Conservation (phyloP, 2,888 invertebrate genomes). For the Drosophila pseudotakahashii region DNA sequence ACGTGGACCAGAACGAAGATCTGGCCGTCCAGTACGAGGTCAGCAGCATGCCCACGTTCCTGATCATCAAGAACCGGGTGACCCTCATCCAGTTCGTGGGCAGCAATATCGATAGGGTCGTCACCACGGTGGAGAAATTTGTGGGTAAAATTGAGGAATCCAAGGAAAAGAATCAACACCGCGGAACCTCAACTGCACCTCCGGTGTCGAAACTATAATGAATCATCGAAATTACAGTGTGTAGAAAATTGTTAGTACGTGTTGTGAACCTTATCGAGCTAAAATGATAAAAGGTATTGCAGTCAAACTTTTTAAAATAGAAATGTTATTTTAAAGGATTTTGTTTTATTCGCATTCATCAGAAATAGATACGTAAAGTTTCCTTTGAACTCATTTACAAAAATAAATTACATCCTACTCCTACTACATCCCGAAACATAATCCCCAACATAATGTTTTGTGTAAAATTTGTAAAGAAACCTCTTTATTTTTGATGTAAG, state of each 20-base stretch:
- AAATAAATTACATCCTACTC: too few species aligned
- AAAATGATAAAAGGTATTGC: too few species aligned
- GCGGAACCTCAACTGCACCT: not conserved
- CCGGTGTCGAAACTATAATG: not conserved
- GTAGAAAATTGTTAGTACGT: not conserved
- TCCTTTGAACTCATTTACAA: too few species aligned
- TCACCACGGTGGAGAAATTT: conserved; percentile 52
- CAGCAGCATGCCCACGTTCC: conserved; percentile 94
- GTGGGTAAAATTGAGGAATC: conserved; percentile 55
- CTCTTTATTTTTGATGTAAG: too few species aligned
- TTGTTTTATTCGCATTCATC: too few species aligned
- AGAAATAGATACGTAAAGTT: too few species aligned
- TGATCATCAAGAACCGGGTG: conserved; percentile 90
- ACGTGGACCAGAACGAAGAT: conserved; percentile 94
- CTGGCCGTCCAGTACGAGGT: conserved; percentile 90
- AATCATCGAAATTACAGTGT: not conserved
- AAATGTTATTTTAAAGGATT: too few species aligned
- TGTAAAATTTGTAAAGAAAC: too few species aligned
- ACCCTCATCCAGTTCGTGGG: conserved; percentile 90
- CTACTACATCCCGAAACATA: too few species aligned
- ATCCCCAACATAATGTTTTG: too few species aligned
- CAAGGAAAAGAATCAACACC: not conserved
- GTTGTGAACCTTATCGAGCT: not conserved
- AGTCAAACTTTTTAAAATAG: too few species aligned
- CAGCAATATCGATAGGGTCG: conserved; percentile 90